These are phyloP conservation scores for Netelia melanura DNA, from an alignment of 2,888 invertebrate genomes.

Conservation along the genomic window DNA sequence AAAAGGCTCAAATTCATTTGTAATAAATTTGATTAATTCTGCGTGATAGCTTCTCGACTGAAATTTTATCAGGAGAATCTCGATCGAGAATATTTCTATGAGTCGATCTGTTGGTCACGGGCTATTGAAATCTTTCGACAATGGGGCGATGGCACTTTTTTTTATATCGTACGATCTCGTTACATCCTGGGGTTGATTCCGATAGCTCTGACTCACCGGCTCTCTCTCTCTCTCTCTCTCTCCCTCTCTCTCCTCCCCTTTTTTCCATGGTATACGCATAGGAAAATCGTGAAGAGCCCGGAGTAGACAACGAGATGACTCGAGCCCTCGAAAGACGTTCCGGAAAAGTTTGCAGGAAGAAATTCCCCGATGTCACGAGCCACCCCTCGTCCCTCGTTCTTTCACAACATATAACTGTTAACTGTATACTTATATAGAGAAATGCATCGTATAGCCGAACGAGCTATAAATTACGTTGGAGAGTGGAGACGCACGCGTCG, in stretches of 20 bases:
- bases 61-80: slow-evolving; percentile 2
- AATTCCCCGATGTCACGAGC: slow-evolving; percentile 64
- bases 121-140: slow-evolving; percentile 31
- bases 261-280: slow-evolving; percentile 32
- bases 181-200: slow-evolving; percentile 61
- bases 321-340: slow-evolving; percentile 37
- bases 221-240: slow-evolving; percentile 64
- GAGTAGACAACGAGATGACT: slow-evolving; percentile 51
- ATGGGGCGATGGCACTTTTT: slow-evolving; percentile 41
- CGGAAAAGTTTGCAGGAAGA: slow-evolving; percentile 59
- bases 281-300: slow-evolving; percentile 27
- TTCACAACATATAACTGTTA: slow-evolving; percentile 30
- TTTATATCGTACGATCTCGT: slow-evolving; percentile 37
- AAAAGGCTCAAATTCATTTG: too few species aligned
- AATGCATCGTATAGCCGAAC: slow-evolving; percentile 50
- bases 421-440: slow-evolving; percentile 30
- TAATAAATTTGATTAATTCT: neutral
- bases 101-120: slow-evolving; percentile 36
- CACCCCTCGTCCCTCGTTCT: slow-evolving; percentile 47
- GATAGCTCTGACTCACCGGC: slow-evolving; percentile 65
- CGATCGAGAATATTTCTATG: slow-evolving; percentile 11
- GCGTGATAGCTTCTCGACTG: neutral
- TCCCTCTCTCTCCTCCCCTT: slow-evolving; percentile 58
- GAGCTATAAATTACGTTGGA: slow-evolving; percentile 59
- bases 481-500: slow-evolving; percentile 57